These are phyloP conservation scores for Notarius lentiginosus DNA, from an alignment of 2,113 vertebrate species.

Conservation along the genomic window DNA sequence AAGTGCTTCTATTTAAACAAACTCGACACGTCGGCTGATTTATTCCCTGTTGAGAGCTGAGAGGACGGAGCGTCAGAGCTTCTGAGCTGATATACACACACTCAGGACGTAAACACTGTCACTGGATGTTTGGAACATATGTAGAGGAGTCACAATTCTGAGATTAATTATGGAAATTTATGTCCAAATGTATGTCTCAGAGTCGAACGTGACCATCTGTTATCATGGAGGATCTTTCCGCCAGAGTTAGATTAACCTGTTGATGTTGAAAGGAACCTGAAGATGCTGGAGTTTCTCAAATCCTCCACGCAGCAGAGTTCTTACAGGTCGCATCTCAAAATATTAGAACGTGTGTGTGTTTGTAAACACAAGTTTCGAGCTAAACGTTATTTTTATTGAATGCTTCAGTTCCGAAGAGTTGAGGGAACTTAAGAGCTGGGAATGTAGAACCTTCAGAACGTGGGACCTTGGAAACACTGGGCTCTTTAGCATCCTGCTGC, in stretches of 20 bases:
- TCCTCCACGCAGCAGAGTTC: neutral
- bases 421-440: neutral
- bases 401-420: neutral
- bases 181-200: neutral
- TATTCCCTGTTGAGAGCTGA: neutral
- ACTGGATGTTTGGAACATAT: neutral
- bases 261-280: neutral
- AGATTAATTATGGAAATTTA: neutral
- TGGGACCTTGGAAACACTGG: neutral
- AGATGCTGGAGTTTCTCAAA: neutral
- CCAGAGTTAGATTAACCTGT: neutral
- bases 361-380: neutral
- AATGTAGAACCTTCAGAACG: neutral
- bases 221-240: neutral
- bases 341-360: neutral
- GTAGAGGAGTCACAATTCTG: neutral
- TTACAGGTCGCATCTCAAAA: neutral
- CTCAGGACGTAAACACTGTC: constrained; percentile 11
- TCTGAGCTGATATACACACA: neutral
- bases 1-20: constrained; percentile 37
- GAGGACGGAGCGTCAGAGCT: neutral
- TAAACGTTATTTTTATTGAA: neutral
- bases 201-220: neutral
- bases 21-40: constrained; percentile 18
- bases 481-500: neutral